Conservation (phyloP, 2,888 invertebrate genomes). For the Copidosoma aretas region DNA sequence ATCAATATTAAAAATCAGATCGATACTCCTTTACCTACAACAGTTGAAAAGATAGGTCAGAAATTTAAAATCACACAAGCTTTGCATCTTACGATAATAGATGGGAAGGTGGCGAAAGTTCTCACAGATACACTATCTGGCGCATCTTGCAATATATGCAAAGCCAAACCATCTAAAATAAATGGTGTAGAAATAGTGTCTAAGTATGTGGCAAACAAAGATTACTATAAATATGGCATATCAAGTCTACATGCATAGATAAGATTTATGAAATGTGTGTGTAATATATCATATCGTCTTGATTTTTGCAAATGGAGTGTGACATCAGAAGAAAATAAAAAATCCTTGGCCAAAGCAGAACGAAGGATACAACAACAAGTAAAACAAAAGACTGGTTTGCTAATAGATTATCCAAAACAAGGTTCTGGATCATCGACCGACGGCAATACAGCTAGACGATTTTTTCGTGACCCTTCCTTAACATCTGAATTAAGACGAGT, state of each 20-base stretch:
- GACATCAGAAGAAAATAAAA: constrained; percentile 29
- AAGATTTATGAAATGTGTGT: constrained; percentile 25
- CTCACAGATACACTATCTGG: constrained; percentile 38
- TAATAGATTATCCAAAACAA: constrained; percentile 10
- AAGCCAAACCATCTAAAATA: constrained; percentile 35
- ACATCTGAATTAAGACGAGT: constrained; percentile 5
- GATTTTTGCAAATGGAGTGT: constrained; percentile 29
- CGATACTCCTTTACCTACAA: not conserved
- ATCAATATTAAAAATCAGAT: not conserved
- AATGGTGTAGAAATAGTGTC: constrained; percentile 40
- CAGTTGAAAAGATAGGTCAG: not conserved
- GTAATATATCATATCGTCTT: constrained; percentile 25
- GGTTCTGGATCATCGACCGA: constrained; percentile 17
- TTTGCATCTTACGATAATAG: constrained; percentile 22
- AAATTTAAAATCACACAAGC: not conserved
- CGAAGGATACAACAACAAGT: constrained; percentile 25
- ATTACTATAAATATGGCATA: constrained; percentile 36
- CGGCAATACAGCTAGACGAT: constrained; percentile 20
- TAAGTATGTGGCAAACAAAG: constrained; percentile 20
- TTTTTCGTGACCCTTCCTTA: constrained; percentile 8
- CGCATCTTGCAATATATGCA: constrained; percentile 20
- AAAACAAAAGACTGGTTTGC: constrained; percentile 15
- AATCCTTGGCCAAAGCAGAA: constrained; percentile 6
- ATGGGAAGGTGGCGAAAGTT: constrained; percentile 42
- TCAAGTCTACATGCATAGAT: constrained; percentile 35